Evolutionary conservation across 2,113 vertebrate species (phyloP).

Genomic region (Syrmaticus mikado): DNA sequence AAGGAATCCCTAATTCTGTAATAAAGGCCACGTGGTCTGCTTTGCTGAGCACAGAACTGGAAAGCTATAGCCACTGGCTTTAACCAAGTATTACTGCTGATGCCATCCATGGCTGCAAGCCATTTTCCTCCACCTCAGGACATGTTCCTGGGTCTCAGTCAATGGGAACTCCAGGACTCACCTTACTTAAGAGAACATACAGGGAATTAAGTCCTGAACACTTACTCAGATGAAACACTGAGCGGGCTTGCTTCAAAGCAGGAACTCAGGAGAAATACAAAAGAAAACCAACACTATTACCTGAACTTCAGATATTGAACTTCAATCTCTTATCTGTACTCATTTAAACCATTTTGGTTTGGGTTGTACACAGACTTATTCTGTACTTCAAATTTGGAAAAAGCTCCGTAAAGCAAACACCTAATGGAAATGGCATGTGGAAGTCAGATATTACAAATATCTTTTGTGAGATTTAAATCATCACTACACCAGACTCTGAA

Average conservation of each 20-base stretch:
- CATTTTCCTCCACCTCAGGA: not conserved
- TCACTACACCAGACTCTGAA: not conserved
- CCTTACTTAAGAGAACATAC: not conserved
- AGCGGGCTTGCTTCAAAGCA: not conserved
- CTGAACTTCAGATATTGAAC: not conserved
- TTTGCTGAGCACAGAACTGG: not conserved
- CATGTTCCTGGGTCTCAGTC: not conserved
- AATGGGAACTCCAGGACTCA: not conserved
- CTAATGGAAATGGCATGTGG: not conserved
- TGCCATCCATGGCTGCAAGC: not conserved
- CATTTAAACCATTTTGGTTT: not conserved
- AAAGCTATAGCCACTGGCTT: not conserved
- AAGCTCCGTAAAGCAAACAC: constrained; percentile 25
- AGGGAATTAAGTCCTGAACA: not conserved
- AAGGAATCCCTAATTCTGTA: constrained; percentile 36
- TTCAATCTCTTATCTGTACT: constrained; percentile 7
- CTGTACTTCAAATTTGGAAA: not conserved
- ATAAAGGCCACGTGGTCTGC: not conserved
- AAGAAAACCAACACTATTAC: rapidly evolving
- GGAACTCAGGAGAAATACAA: not conserved
- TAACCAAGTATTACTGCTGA: not conserved
- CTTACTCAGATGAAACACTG: not conserved
- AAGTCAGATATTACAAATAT: not conserved
- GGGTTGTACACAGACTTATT: not conserved
- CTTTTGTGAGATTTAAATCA: not conserved